These are phyloP conservation scores for Drosophila varians DNA, from an alignment of 1,140 invertebrate genomes.

Conservation along the genomic window DNA sequence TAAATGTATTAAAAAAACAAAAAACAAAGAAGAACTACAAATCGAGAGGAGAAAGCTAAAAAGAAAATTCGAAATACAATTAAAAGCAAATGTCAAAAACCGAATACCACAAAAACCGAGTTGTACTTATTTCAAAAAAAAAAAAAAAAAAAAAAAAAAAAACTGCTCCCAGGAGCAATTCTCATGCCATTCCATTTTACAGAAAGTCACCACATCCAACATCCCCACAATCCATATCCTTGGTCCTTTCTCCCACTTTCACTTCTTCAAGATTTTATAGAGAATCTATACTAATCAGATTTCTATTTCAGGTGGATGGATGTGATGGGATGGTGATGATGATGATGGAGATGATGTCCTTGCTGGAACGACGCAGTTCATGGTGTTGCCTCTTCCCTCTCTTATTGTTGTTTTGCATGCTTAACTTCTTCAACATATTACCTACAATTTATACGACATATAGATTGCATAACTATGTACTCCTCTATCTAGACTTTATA, in stretches of 20 bases:
- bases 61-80: conserved; percentile 75
- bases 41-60: conserved; percentile 29
- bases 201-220: conserved; percentile 2
- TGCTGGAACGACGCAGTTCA: conserved; percentile 39
- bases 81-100: conserved; percentile 79
- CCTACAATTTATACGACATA: conserved; percentile 49
- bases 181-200: conserved; percentile 14
- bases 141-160: too few relatives aligned
- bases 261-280: conserved; percentile 7
- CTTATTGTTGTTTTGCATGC: conserved; percentile 78
- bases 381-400: conserved; percentile 69
- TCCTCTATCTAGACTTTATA: conserved; percentile 41
- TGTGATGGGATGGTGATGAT: conserved; percentile 57
- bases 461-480: conserved; percentile 61
- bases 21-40: conserved; percentile 1
- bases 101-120: conserved; percentile 66
- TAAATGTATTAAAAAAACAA: conserved; percentile 65
- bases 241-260: neutral
- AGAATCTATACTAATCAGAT: conserved; percentile 79
- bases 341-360: conserved; percentile 31
- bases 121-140: conserved; percentile 72
- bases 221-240: neutral
- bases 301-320: conserved; percentile 80
- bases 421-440: conserved; percentile 70
- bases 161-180: neutral